Conservation (phyloP, 2,888 invertebrate genomes). For the Philereme vetulata region DNA sequence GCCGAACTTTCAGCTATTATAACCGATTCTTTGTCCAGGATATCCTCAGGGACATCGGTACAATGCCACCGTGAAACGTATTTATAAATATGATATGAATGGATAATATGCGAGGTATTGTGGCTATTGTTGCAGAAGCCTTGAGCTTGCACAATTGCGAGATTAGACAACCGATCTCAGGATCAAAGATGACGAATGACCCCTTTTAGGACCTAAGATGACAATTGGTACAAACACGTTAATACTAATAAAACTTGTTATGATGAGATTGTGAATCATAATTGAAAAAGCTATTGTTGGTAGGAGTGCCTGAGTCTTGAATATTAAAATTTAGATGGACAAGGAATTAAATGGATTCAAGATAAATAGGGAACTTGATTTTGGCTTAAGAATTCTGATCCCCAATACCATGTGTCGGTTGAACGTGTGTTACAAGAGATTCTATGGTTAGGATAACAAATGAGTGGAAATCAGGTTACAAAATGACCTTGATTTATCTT, state of each 20-base stretch:
- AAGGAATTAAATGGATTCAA: constrained; percentile 13
- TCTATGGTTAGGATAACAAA: background rate
- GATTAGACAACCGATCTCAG: constrained; percentile 63
- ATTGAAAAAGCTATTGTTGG: constrained; percentile 26
- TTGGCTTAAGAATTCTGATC: constrained; percentile 6
- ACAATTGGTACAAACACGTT: constrained; percentile 39
- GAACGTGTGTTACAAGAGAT: background rate
- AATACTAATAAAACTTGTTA: constrained; percentile 38
- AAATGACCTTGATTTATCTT: constrained; percentile 8
- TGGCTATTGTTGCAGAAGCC: constrained; percentile 59
- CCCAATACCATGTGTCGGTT: constrained; percentile 13
- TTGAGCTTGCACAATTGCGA: constrained; percentile 72
- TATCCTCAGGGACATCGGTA: constrained; percentile 76
- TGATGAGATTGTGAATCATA: constrained; percentile 25
- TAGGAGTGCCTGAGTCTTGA: constrained; percentile 19
- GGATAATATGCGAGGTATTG: constrained; percentile 75
- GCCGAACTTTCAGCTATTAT: constrained; percentile 73
- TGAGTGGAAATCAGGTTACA: constrained; percentile 2
- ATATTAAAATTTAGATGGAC: constrained; percentile 16
- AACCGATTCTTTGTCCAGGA: constrained; percentile 72
- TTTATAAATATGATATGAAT: constrained; percentile 82
- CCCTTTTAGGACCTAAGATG: constrained; percentile 45
- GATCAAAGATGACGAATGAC: constrained; percentile 52
- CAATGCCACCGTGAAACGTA: constrained; percentile 76
- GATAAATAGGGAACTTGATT: constrained; percentile 19